phyloP scores from a whole-genome alignment of 2,888 invertebrate genomes.

The Girardia tigrina region DNA sequence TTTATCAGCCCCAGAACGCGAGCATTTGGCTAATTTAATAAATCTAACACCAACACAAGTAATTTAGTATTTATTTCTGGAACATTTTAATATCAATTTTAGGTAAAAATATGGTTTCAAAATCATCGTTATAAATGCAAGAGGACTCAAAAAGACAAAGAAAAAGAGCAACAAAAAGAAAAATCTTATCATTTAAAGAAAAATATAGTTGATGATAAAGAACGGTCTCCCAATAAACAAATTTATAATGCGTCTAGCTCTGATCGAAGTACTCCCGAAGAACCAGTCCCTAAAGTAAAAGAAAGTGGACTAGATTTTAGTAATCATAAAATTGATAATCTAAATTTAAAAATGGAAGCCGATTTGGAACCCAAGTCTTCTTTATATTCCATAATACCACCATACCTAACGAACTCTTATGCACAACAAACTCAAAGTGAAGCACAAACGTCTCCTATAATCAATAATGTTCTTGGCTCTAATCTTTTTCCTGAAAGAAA shows the following conservation, averaged over 20 bases:
- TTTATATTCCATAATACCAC: not conserved
- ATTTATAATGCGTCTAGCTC: not conserved
- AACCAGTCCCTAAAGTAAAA: not conserved
- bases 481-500: not conserved
- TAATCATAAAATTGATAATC: conserved; percentile 19
- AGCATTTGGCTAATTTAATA: conserved; percentile 84
- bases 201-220: not conserved
- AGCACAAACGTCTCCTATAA: not conserved
- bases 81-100: not conserved
- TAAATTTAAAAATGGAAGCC: conserved; percentile 11
- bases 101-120: conserved; percentile 37
- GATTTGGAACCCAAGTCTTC: not conserved
- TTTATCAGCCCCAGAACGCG: conserved; percentile 85
- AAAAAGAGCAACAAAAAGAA: conserved; percentile 28
- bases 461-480: conserved; percentile 14
- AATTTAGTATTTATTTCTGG: conserved; percentile 48
- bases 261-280: not conserved
- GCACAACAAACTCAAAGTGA: not conserved
- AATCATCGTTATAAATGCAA: conserved; percentile 37
- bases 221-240: not conserved
- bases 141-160: conserved; percentile 35
- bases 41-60: conserved; percentile 91
- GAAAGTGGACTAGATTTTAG: not conserved
- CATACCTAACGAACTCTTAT: not conserved
- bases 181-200: not conserved